Base-by-base conservation (phyloP, 1,140 invertebrate genomes). In the Solen grandis region DNA sequence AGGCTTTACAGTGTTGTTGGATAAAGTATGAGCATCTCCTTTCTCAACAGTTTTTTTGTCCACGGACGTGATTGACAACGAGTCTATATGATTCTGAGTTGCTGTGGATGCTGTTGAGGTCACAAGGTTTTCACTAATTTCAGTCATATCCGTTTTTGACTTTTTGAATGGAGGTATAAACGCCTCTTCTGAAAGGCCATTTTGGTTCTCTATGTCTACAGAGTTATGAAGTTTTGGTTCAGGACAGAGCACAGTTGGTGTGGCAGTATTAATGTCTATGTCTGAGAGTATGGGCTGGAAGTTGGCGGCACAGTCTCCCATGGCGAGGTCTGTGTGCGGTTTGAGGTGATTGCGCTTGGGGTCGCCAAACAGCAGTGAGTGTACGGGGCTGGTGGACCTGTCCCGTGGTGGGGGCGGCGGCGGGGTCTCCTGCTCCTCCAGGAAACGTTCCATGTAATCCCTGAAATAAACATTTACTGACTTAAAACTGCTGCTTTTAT, bases 361-460 rank as follows among this genome's bases (percentile, higher is more conserved):
- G 79, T 95, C 95, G 1, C 94, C 94, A 68, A 94, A 94, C 5
- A 95, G 88, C n/a, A 95, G 89, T 79, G 94, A 94, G 86, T 94
- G 93, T n/a, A 95, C 92, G 68, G 88, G 86, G 83, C 88, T 89
- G 35, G 88, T 79, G 62, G 90, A 88, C 25, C 87, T 73, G 73
- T 90, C 87, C 41, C 86, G 72, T 19, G 79, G 69, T 63, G 85
- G 72, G 55, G 84, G 52, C 50, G 87, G 84, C 25, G 82, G 72
- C 50, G 88, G 86, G 73, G 87, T 88, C 41, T 96, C 96, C 89
- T 96, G 95, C 89, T 96, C 96, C 88, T 97, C 96, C 66, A 97
- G 90, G 92, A 96, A 97, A 84, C 96, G 93, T 87, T 97, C 96
- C 96, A 97, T 96, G 88, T 96, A 96, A 92, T 97, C 96, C 33